These are phyloP conservation scores for Bothrops jararaca DNA, from an alignment of 2,113 vertebrate genomes.

Conservation along the genomic window DNA sequence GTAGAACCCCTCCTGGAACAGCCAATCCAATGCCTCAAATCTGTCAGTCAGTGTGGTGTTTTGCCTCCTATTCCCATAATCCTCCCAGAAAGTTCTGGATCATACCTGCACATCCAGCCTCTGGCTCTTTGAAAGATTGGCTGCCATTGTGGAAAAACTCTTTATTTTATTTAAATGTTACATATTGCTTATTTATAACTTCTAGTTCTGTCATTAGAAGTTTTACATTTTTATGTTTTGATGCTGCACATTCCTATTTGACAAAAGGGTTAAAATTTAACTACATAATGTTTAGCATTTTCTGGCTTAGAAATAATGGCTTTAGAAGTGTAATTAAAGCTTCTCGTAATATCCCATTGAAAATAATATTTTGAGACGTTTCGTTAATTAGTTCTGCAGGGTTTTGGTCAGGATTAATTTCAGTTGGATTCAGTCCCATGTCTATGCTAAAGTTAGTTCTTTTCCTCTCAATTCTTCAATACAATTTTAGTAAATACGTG, in stretches of 20 bases:
- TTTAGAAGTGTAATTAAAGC: not conserved
- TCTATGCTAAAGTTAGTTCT: constrained; percentile 29
- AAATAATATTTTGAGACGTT: not conserved
- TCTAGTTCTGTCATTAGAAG: not conserved
- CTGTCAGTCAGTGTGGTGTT: not conserved
- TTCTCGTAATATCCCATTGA: not conserved
- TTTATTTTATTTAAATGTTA: not conserved
- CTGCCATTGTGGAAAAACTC: not conserved
- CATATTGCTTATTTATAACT: not conserved
- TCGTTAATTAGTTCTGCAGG: not conserved
- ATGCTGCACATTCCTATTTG: not conserved
- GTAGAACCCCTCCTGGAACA: not conserved
- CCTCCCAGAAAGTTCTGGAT: not conserved
- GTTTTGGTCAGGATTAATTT: not conserved
- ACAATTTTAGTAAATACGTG: constrained; percentile 18
- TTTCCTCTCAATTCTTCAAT: constrained; percentile 14
- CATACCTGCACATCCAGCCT: not conserved
- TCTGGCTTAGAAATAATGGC: not conserved
- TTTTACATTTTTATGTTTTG: not conserved
- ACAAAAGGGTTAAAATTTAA: constrained; percentile 4
- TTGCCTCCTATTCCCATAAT: not conserved
- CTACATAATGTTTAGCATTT: not conserved
- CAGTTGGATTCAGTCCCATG: not conserved
- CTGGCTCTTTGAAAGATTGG: not conserved
- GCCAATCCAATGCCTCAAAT: not conserved